A percentile compares a stretch with the other conserved stretches of the same genome.
Conservation (phyloP, 1,140 invertebrate genomes). For the Alviniconcha marisindica region DNA sequence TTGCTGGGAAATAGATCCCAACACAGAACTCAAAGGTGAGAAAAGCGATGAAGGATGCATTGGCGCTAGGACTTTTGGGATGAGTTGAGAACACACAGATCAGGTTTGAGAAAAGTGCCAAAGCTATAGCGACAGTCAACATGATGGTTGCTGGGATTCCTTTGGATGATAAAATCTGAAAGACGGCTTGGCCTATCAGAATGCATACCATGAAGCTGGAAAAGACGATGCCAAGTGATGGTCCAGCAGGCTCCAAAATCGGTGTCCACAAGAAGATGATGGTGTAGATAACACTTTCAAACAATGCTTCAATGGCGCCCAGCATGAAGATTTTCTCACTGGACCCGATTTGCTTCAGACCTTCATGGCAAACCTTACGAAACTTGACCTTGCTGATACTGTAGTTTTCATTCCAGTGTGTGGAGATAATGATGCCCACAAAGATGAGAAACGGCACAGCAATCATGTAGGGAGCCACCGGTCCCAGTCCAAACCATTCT, state of each 20-base stretch:
- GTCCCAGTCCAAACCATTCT: conserved; percentile 80
- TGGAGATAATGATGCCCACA: conserved; percentile 78
- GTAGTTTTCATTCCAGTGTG: conserved; percentile 82
- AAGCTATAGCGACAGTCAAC: conserved; percentile 67
- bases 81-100: conserved; percentile 70
- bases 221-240: conserved; percentile 76
- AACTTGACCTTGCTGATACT: conserved; percentile 76
- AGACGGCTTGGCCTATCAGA: conserved; percentile 82
- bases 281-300: conserved; percentile 85
- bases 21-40: conserved; percentile 81
- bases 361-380: conserved; percentile 73
- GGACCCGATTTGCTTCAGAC: conserved; percentile 73
- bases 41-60: conserved; percentile 80
- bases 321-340: conserved; percentile 79
- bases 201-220: conserved; percentile 84
- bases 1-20: conserved; percentile 77
- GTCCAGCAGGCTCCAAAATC: conserved; percentile 78
- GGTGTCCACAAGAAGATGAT: conserved; percentile 87
- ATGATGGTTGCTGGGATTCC: conserved; percentile 72
- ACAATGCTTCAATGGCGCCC: conserved; percentile 83
- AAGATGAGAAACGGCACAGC: conserved; percentile 81
- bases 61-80: conserved; percentile 57
- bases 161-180: conserved; percentile 77
- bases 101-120: conserved; percentile 69
- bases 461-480: conserved; percentile 81